Evolutionary conservation across 2,113 vertebrate genomes (phyloP).

Genomic region (Polyodon spathula): DNA sequence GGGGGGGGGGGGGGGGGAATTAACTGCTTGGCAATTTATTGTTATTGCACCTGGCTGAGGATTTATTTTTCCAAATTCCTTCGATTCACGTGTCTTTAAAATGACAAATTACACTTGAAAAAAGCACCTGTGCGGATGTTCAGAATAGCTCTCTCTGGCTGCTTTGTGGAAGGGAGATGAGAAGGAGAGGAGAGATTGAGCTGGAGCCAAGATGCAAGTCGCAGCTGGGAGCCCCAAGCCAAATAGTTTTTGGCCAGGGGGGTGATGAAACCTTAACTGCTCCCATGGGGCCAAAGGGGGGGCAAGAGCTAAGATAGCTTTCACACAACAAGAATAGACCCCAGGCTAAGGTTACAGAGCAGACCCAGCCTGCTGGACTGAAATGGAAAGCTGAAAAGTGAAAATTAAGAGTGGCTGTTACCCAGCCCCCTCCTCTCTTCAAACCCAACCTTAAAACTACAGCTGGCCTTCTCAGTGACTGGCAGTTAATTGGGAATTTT

Average conservation of each 20-base stretch:
- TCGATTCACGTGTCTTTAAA: neutral
- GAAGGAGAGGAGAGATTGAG: conserved; percentile 14
- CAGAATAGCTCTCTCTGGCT: conserved; percentile 26
- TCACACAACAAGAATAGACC: conserved; percentile 46
- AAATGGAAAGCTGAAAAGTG: conserved; percentile 52
- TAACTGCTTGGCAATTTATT: conserved; percentile 13
- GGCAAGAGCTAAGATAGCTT: conserved; percentile 40
- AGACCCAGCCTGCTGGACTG: conserved; percentile 14
- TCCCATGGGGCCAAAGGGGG: conserved; percentile 24
- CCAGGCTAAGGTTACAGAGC: conserved; percentile 29
- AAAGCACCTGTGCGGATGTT: conserved; percentile 34
- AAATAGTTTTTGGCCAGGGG: conserved; percentile 27
- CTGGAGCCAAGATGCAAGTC: conserved; percentile 35
- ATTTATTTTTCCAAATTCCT: neutral
- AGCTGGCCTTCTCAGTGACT: conserved; percentile 38
- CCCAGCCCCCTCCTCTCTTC: neutral
- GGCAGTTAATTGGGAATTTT: conserved; percentile 52
- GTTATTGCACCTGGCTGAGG: conserved; percentile 1
- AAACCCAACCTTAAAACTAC: conserved; percentile 23
- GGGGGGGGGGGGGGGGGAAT: neutral
- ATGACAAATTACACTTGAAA: conserved; percentile 28
- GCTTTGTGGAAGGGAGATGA: neutral
- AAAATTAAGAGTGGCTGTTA: conserved; percentile 17
- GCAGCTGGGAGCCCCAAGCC: conserved; percentile 30
- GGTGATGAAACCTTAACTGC: conserved; percentile 32